Base-by-base conservation (phyloP, 2,113 vertebrate genomes). In the Alethe castanea region DNA sequence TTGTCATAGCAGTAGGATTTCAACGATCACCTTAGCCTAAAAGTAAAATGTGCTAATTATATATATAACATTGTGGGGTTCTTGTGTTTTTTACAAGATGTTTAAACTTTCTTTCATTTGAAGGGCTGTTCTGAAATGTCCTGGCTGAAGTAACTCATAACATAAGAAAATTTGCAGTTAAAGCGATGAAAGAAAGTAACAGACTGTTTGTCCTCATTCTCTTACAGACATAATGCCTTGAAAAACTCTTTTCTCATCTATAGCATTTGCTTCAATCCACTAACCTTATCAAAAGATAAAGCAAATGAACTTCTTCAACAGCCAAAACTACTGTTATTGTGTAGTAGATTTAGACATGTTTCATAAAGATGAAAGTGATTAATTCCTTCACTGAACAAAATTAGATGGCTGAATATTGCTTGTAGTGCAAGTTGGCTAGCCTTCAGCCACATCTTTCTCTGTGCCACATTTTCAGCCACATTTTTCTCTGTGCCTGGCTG, bases 321-420 rank as follows among this genome's bases (percentile, higher is more conserved):
- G 3, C 29, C 31, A 78, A 81, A 87, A 66, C 23, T 48, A 26
- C n/a, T 74, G 6, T 40, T 70, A 83, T 28, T 62, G 2, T 57
- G 82, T 16, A 71, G 59, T 48, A 77, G 7, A 4, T 81, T 25
- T 47, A 59, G 36, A 35, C 26, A 12, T 40, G 6, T 64, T 80
- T 94, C 61, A 69, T 45, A 70, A 54, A 70, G 16, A 25, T 64
- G 35, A 4, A 88, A 85, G 26, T 33, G 62, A 78, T 85, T 45
- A n/a, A 66, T 88, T 66, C 29, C 38, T 86, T 45, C 65, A 88
- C 48, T 67, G 19, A 54, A 79, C 9, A 66, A 73, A 96, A 87
- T 85, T 70, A 90, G 20, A 81, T 8, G n/a, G 48, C 59, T 45
- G 33, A 77, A 31, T 72, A 40, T 72, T 82, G 9, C 22, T 53